Base-by-base conservation (phyloP, 2,888 invertebrate genomes). In the Acanthoscelides obtectus region DNA sequence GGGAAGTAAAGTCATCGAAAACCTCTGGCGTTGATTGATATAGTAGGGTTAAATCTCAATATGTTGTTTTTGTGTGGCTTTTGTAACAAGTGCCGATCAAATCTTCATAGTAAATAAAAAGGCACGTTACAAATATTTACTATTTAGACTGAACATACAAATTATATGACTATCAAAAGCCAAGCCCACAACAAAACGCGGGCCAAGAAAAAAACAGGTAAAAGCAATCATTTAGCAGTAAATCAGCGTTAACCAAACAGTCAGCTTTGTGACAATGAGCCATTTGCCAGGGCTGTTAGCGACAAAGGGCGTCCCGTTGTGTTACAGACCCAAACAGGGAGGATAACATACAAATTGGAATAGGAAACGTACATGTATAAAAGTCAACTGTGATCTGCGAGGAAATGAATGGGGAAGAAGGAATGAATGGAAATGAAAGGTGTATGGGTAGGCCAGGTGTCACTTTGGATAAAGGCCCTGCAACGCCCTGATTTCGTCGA, bases 271-370 rank as follows among this genome's bases (percentile, higher is more conserved):
- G 68, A 73, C 73, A 73, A 71, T 73, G 68, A 22, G n/a, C 69
- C 72, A 72, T 71, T 72, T 68, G 71, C 71, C 69, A 72, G 69
- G 69, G 74, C 68, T 73, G 73, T 74, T 73, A 72, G 72, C 67
- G 66, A 73, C 73, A 72, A 71, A 70, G 71, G 45, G 17, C 45
- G 17, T 45, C 77, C 72, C 74, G 73, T 70, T 75, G 67, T 72
- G 64, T 65, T 66, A 77, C 77, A 77, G 74, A 72, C 69, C 73
- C 70, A 72, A 78, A 78, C 78, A 78, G 75, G 75, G 76, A 76
- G 77, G 79, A 79, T 79, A 77, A 77, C 75, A 76, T 74, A 77
- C 78, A 80, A 80, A 81, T 81, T 80, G 79, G 76, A 75, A 76
- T 80, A 77, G 80, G 79, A 80, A 80, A 79, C 77, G 79, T 68